Evolutionary conservation across 2,888 invertebrate species (phyloP), one percentile per base, ranked within the genome.

Genomic region (Antheraea yamamai): DNA sequence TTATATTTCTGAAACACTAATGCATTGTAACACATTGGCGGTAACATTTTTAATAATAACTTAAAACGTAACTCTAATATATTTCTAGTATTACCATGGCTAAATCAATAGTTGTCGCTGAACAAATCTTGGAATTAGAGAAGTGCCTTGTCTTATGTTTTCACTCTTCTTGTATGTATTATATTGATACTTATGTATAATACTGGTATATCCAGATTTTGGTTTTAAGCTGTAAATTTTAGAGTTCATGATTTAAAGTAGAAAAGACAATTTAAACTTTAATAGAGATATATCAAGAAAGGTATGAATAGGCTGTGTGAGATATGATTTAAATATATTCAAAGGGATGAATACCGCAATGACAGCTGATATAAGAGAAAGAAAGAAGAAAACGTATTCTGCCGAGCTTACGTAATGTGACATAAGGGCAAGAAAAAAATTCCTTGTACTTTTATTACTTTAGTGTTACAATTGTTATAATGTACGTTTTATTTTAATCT

Each of bases 1-100:
- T 64, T 72, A 26, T 78, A 74, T 73, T 23, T 66, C 26, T 66
- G 6, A 66, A 30, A 4, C 26, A 66, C 64, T 30, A 66, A 66
- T 18, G 18, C 16, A 12, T 16, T 66, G 16, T 61, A 61, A 23
- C 8, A 61, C 61, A 61, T 61, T 23, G 12, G 0, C 61, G 23
- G 23, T 58, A 58, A 58, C 58, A 58, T 58, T 4, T 8, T 61
- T 23, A 61, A 61, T 23, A n/a, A 23, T 61, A 23, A n/a, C 61
- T 7, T 61, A 1, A n/a, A 55, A 23, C 61, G n/a, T 61, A 8
- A 23, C n/a, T 61, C 23, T 23, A 8, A 23, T 23, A n/a, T 10
- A 61, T 12, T 61, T 12, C n/a, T 61, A 23, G 23, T 23, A 61
- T 12, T 61, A 23, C n/a, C 12, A 61, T 3, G 23, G 7, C 23